A percentile compares a stretch with the other conserved stretches of the same genome.
These are phyloP conservation scores for Mimachlamys varia DNA, from an alignment of 2,888 invertebrate species.

Conservation along the genomic window DNA sequence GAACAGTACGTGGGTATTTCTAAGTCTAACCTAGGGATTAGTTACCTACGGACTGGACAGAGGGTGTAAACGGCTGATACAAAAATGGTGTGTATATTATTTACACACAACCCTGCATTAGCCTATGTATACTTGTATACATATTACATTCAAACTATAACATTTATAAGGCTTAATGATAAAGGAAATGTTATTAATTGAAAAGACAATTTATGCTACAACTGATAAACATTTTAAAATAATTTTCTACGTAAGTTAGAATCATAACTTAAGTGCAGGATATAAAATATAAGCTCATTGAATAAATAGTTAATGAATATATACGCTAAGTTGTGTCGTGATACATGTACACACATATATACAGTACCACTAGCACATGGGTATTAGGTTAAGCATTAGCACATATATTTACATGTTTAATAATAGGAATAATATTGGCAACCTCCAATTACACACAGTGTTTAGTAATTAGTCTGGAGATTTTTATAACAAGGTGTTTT, in stretches of 20 bases:
- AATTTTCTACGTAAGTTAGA: neutral
- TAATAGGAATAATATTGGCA: neutral
- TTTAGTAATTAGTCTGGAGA: neutral
- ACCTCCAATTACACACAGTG: neutral
- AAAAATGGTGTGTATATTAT: slow-evolving; percentile 26
- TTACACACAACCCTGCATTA: neutral
- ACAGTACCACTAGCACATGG: neutral
- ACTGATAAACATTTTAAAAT: neutral
- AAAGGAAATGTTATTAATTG: neutral
- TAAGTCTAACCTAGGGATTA: neutral
- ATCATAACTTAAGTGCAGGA: neutral
- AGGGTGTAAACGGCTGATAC: neutral
- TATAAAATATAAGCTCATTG: too few relatives aligned
- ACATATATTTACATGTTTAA: neutral
- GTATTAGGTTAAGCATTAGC: slow-evolving; percentile 6
- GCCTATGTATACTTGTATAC: neutral
- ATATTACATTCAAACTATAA: neutral
- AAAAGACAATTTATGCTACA: neutral
- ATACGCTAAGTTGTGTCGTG: neutral
- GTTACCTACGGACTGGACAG: neutral
- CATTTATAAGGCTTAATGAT: neutral
- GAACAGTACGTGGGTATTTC: neutral
- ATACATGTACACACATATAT: too few relatives aligned
- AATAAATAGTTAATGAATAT: neutral
- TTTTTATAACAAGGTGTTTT: neutral